phyloP scores from a whole-genome alignment of 2,888 invertebrate species.

The Diarsia dahlii region DNA sequence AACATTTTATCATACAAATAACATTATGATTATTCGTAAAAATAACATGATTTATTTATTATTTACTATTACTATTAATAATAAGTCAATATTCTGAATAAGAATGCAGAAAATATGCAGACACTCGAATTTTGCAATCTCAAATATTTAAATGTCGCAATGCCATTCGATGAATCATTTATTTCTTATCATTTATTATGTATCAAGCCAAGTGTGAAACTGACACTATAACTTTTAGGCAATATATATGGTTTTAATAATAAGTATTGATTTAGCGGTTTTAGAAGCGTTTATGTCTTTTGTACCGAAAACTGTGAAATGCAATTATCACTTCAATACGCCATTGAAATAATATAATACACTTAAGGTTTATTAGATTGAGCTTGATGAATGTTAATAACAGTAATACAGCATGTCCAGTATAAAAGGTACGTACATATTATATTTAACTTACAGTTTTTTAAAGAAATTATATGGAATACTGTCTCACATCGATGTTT shows the following conservation, averaged over 20 bases:
- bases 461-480: background rate
- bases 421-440: background rate
- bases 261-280: background rate
- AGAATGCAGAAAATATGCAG: constrained; percentile 18
- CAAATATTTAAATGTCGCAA: constrained; percentile 28
- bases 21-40: constrained; percentile 21
- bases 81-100: constrained; percentile 26
- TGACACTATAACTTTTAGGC: constrained; percentile 15
- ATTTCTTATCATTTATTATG: constrained; percentile 32
- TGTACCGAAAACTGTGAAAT: constrained; percentile 39
- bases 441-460: background rate
- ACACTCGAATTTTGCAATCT: constrained; percentile 17
- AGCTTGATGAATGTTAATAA: background rate
- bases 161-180: constrained; percentile 17
- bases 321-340: background rate
- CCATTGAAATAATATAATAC: background rate
- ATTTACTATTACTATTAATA: constrained; percentile 28
- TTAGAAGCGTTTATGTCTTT: constrained; percentile 57
- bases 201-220: constrained; percentile 24
- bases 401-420: background rate
- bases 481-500: too few relatives aligned
- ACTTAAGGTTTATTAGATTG: background rate
- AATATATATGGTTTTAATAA: background rate
- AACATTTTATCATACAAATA: constrained; percentile 39
- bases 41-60: constrained; percentile 41